These are phyloP conservation scores for Molossus alvarezi DNA, from an alignment of 2,797 vertebrate species.

Conservation along the genomic window DNA sequence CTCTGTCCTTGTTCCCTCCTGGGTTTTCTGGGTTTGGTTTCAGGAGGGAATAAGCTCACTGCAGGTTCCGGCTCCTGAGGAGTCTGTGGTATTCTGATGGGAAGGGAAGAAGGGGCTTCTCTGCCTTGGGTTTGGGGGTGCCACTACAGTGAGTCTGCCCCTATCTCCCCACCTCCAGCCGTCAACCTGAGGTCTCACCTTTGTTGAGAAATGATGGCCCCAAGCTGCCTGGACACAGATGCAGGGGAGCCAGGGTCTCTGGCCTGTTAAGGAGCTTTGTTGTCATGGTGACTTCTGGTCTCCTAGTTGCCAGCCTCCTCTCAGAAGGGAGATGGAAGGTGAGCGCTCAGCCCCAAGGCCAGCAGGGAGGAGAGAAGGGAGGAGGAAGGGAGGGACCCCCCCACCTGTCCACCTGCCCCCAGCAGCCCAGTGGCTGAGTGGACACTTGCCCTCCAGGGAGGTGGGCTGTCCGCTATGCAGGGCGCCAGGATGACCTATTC, in stretches of 20 bases:
- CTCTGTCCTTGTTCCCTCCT: neutral
- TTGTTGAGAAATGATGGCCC: slow-evolving; percentile 83
- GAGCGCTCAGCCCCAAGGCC: slow-evolving; percentile 82
- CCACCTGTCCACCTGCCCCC: neutral
- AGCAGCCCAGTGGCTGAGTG: neutral
- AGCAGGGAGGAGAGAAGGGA: slow-evolving; percentile 52
- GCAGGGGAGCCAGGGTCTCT: slow-evolving; percentile 85
- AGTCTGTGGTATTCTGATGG: neutral
- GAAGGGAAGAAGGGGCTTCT: neutral
- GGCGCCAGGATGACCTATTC: neutral
- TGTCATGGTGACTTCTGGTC: slow-evolving; percentile 89
- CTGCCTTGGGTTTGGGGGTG: neutral
- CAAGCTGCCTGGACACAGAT: slow-evolving; percentile 83
- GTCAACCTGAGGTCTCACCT: slow-evolving; percentile 72
- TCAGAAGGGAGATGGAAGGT: slow-evolving; percentile 86
- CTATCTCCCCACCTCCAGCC: slow-evolving; percentile 75
- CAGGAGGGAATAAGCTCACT: neutral
- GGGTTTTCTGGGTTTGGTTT: neutral
- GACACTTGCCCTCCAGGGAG: neutral
- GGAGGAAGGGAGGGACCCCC: slow-evolving; percentile 5
- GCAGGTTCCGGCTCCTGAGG: neutral
- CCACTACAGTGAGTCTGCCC: accelerated
- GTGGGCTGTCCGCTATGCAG: neutral
- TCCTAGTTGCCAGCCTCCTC: slow-evolving; percentile 89
- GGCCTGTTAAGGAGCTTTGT: slow-evolving; percentile 89